These are phyloP conservation scores for Nesometra sesokonis DNA, from an alignment of 35 echinoderm and acorn worm species.

Conservation along the genomic window DNA sequence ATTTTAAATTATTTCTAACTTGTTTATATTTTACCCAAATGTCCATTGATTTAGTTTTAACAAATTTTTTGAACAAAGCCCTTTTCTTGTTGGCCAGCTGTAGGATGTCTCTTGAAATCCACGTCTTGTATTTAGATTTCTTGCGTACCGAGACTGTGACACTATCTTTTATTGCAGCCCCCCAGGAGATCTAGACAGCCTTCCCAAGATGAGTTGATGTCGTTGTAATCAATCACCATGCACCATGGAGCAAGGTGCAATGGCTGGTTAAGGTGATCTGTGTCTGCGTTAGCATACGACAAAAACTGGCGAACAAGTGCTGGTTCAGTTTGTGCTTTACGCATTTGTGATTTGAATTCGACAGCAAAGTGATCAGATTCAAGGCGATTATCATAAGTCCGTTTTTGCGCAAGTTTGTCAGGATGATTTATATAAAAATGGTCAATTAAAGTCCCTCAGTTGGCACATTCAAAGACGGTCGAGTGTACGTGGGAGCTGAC, in stretches of 20 bases:
- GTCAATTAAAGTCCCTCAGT: neutral
- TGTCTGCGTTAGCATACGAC: neutral
- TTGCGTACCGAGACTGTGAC: neutral
- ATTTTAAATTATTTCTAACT: constrained; percentile 6
- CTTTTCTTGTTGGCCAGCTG: neutral
- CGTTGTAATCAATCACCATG: neutral
- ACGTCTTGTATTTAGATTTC: neutral
- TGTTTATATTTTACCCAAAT: constrained; percentile 9
- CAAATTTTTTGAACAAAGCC: neutral
- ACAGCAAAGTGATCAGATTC: neutral
- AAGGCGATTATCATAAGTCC: neutral
- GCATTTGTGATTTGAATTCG: neutral
- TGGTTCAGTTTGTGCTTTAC: neutral
- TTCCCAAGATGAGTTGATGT: neutral
- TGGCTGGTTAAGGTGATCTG: neutral
- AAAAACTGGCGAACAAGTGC: neutral
- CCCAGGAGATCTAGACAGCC: neutral
- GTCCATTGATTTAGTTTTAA: neutral
- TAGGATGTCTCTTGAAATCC: neutral
- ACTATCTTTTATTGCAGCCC: neutral
- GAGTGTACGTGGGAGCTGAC: neutral
- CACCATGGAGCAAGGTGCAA: neutral
- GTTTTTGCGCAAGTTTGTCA: neutral
- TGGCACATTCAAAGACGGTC: neutral
- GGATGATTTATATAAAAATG: neutral